A percentile compares a stretch with the other conserved stretches of the same genome.
These are phyloP conservation scores for Apostichopus japonicus DNA, from an alignment of 35 echinoderm and acorn worm species.

Conservation along the genomic window DNA sequence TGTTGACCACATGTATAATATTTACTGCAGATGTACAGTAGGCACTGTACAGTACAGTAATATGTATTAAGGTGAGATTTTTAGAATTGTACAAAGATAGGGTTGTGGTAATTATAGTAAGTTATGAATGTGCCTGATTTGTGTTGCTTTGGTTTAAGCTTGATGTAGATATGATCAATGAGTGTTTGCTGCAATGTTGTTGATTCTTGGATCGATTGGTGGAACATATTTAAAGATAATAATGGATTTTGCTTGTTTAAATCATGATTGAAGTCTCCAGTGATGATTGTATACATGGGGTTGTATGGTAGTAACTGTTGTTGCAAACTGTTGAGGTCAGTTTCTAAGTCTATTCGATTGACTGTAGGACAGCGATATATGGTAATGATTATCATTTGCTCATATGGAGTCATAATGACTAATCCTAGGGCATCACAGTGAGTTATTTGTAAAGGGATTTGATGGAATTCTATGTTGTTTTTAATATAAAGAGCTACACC, in stretches of 20 bases:
- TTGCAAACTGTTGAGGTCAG: neutral
- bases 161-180: conserved; percentile 30
- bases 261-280: conserved; percentile 37
- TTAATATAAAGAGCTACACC: neutral
- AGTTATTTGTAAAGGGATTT: neutral
- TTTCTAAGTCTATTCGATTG: neutral
- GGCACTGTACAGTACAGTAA: no score
- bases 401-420: neutral
- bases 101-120: conserved; percentile 25
- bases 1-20: no score
- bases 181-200: conserved; percentile 26
- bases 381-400: conserved; percentile 13
- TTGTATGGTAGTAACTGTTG: neutral
- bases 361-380: neutral
- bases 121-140: conserved; percentile 18
- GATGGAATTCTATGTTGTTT: neutral
- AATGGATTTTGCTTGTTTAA: neutral
- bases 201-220: neutral
- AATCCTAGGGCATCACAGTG: neutral
- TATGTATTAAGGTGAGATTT: no score
- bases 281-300: conserved; percentile 4
- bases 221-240: neutral
- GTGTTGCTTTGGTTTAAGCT: neutral
- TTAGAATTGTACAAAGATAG: neutral
- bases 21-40: no score